Base-by-base conservation (phyloP, 2,888 invertebrate genomes). In the Caenorhabditis imperialis region DNA sequence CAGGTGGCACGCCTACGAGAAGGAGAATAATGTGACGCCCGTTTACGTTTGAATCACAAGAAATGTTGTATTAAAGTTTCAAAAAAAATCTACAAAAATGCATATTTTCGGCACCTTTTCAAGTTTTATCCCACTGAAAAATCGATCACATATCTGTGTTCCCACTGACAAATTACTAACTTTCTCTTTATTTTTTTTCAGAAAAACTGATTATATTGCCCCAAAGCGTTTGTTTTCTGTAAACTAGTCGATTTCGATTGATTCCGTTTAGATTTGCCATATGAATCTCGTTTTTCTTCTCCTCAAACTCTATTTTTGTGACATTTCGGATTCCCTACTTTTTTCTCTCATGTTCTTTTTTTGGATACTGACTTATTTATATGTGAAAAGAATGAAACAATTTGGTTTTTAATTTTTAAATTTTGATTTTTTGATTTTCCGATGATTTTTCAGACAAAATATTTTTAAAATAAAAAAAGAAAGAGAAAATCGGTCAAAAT, bases 1-100 rank as follows among this genome's bases (percentile, higher is more conserved):
- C n/a, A 92, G 95, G 81, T 96, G 95, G 95, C 92, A 92, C 83
- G 90, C 91, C 27, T 91, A 90, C 88, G 90, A 91, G 27, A 86
- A 87, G 55, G 90, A 90, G 87, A 87, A 89, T 75, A 88, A 88
- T 65, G 86, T 90, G 27, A 70, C 69, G 42, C 81, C 88, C 78
- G 84, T 81, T 47, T 88, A 88, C 61, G 76, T 84, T 25, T 83
- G 58, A 62, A 48, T n/a, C 18, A 16, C 25, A 16, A 25, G 4
- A 25, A n/a, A 37, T 20, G 22, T 30, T 18, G 57, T 35, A 57
- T 57, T n/a, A n/a, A n/a, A n/a, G n/a, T n/a, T n/a, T n/a, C n/a
- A n/a, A n/a, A n/a, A n/a, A n/a, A n/a, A 30, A 7, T 10, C 10
- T 30, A 30, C 6, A 30, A 30, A 30, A 7, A 7, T 30, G 30